Evolutionary conservation across 1,140 invertebrate genomes (phyloP), one percentile per base, ranked within the genome.

Genomic region (Drosophila miranda): DNA sequence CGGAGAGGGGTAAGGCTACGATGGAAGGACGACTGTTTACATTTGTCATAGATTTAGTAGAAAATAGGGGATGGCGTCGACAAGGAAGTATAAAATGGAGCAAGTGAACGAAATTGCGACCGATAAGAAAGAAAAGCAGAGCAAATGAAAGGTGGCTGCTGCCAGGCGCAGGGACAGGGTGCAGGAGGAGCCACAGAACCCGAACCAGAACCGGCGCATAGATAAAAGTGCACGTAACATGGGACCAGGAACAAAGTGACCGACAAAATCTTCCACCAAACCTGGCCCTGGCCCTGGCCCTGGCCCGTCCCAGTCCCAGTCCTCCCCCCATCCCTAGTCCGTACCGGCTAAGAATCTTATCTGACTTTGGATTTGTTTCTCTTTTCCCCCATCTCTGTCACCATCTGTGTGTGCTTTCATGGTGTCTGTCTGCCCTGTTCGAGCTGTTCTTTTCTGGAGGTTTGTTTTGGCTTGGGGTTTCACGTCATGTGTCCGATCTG

Each of bases 1-100:
- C 46, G 62, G 55, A 45, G 41, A 9, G 19, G 16, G 41, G 13
- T 48, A 44, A 44, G 43, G 11, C 55, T 55, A 63, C 28, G 28
- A 30, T 30, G 30, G 30, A 57, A 50, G 46, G 38, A 49, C 51
- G 55, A 63, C 53, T 86, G 80, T 86, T 84, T 84, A 86, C 81
- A 86, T 81, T 84, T 86, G 77, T 86, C 77, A 86, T 86, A 86
- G 77, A 77, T 86, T 80, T 84, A 53, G 50, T 13, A 13, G 43
- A 46, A 50, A 60, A 50, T 51, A 57, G 44, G 21, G 50, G 19
- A 2, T 43, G 57, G 21, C 23, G 21, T 51, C 19, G 11, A 13
- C 2, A n/a, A 45, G 23, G 34, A 21, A 6, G 38, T 16, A 21
- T 30, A 44, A 30, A 49, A 58, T 42, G 48, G 42, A 74, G 64